phyloP scores from a whole-genome alignment of 2,113 vertebrate genomes.

The Speoplatyrhinus poulsoni region DNA sequence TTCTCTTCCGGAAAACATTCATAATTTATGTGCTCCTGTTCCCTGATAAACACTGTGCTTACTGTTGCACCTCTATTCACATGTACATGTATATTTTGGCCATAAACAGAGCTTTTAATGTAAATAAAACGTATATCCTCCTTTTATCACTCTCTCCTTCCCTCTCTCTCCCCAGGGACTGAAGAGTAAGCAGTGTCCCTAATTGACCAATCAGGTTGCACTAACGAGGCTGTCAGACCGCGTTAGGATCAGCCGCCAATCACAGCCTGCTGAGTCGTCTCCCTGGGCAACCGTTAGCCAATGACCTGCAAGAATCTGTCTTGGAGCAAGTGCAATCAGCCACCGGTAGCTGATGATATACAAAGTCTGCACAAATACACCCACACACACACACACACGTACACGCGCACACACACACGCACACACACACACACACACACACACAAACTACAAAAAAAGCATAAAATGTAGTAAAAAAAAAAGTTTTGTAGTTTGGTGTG shows the following conservation, averaged over 20 bases:
- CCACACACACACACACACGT: constrained; percentile 28
- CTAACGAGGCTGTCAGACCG: constrained; percentile 72
- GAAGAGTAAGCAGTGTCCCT: constrained; percentile 65
- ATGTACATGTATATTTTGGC: constrained; percentile 5
- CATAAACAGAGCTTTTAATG: neutral
- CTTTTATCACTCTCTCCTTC: neutral
- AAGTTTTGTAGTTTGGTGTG: neutral
- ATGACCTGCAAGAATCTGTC: constrained; percentile 74
- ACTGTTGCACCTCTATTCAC: neutral
- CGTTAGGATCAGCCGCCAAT: constrained; percentile 70
- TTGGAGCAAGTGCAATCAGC: constrained; percentile 46
- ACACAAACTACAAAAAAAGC: constrained; percentile 2
- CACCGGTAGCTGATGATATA: constrained; percentile 48
- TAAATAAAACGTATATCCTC: constrained; percentile 24
- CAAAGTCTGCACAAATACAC: constrained; percentile 13
- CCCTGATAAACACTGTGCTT: constrained; percentile 5
- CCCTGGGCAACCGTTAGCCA: constrained; percentile 75
- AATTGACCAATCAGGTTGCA: constrained; percentile 79
- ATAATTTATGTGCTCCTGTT: neutral
- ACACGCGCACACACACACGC: constrained; percentile 5
- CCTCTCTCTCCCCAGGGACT: constrained; percentile 35
- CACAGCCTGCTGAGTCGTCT: constrained; percentile 60
- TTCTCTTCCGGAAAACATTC: constrained; percentile 61
- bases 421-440: constrained; percentile 27
- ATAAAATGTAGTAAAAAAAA: neutral